Percentiles rank a stretch among this genome's conserved stretches.
phyloP scores from a whole-genome alignment of 1,140 invertebrate species.

The Bursaphelenchus mucronatus region DNA sequence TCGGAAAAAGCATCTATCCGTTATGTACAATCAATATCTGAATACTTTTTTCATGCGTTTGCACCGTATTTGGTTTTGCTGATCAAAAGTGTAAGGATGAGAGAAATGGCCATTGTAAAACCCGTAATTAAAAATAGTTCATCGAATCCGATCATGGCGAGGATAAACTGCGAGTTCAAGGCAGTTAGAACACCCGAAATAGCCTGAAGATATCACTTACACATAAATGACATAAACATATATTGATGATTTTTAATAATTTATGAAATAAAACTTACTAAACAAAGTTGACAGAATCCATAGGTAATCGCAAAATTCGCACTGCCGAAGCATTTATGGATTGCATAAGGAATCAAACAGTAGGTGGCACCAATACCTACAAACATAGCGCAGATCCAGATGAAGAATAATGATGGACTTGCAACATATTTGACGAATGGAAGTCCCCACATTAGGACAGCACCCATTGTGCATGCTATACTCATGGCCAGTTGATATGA shows the following conservation, averaged over 20 bases:
- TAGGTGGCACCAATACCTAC: constrained; percentile 39
- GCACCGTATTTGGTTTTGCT: constrained; percentile 16
- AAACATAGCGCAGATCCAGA: constrained; percentile 26
- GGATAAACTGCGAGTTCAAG: constrained; percentile 37
- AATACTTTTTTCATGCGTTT: background rate
- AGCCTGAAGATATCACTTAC: constrained; percentile 22
- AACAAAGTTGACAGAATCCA: constrained; percentile 39
- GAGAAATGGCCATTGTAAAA: constrained; percentile 29
- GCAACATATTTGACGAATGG: constrained; percentile 30
- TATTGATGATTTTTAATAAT: constrained; percentile 11
- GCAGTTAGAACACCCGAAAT: constrained; percentile 38
- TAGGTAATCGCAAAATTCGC: constrained; percentile 44
- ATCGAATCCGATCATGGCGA: constrained; percentile 33
- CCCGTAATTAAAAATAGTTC: constrained; percentile 31
- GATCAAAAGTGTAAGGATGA: constrained; percentile 34
- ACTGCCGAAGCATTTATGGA: constrained; percentile 38
- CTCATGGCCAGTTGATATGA: constrained; percentile 42
- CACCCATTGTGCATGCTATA: constrained; percentile 41
- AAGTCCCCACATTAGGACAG: constrained; percentile 43
- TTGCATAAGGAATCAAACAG: constrained; percentile 36
- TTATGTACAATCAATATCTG: too few relatives aligned
- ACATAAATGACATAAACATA: background rate
- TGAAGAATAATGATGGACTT: constrained; percentile 21
- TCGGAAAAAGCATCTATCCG: too few relatives aligned
- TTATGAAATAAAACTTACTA: constrained; percentile 27